A percentile compares a stretch with the other conserved stretches of the same genome.
Evolutionary conservation across 2,888 invertebrate species (phyloP).

Genomic region (Hirudinaria manillensis): DNA sequence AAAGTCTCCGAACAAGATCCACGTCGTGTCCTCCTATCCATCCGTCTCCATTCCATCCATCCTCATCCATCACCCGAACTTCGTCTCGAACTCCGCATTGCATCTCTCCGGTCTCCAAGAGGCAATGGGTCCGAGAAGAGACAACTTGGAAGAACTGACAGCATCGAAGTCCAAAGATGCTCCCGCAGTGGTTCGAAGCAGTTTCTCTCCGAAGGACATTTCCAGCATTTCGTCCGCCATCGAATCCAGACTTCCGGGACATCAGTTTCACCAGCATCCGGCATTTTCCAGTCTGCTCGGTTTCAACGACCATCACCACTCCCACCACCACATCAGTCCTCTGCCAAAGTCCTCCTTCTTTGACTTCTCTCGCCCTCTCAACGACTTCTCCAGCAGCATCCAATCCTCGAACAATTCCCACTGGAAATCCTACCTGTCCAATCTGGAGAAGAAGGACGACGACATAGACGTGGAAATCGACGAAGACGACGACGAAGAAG

Average conservation of each 20-base stretch:
- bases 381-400: neutral
- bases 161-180: neutral
- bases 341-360: conserved; percentile 2
- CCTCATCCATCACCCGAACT: neutral
- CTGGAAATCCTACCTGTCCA: conserved; percentile 16
- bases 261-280: neutral
- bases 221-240: neutral
- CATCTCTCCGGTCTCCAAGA: too few relatives aligned
- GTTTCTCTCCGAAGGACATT: conserved; percentile 1
- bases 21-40: neutral
- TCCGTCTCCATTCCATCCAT: neutral
- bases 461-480: conserved; percentile 18
- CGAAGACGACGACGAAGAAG: conserved; percentile 18
- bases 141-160: neutral
- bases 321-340: conserved; percentile 4
- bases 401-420: conserved; percentile 3
- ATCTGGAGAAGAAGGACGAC: conserved; percentile 17
- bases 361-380: neutral
- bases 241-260: neutral
- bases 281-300: conserved; percentile 4
- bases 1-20: conserved; percentile 1
- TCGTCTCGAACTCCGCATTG: neutral
- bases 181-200: neutral
- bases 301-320: conserved; percentile 11
- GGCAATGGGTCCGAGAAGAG: neutral